A percentile compares a stretch with the other conserved stretches of the same genome.
Evolutionary conservation across 2,888 invertebrate species (phyloP).

Genomic region (Ophioninae sp.): DNA sequence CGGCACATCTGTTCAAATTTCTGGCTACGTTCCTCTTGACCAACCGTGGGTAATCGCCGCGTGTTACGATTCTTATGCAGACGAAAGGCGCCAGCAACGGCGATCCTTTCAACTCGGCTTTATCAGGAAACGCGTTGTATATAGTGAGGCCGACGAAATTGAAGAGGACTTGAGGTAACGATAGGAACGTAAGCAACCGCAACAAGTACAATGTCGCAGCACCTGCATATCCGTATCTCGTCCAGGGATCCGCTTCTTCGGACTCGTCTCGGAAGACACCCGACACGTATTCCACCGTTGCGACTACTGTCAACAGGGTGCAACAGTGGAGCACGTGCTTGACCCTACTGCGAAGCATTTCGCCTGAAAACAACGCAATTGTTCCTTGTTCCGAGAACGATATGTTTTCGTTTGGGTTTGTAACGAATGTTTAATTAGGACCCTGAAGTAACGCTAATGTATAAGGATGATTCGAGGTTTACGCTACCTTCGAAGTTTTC

Average conservation of each 20-base stretch:
- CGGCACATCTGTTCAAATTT: slow-evolving; percentile 93
- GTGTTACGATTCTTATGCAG: slow-evolving; percentile 95
- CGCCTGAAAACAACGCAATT: slow-evolving; percentile 65
- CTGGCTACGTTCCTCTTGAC: slow-evolving; percentile 93
- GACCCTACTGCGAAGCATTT: slow-evolving; percentile 85
- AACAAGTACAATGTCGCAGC: slow-evolving; percentile 89
- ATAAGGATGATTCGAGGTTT: not conserved
- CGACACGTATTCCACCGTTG: slow-evolving; percentile 85
- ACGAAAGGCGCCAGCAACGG: slow-evolving; percentile 96
- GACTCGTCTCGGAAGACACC: slow-evolving; percentile 75
- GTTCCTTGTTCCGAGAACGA: not conserved
- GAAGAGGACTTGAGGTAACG: slow-evolving; percentile 94
- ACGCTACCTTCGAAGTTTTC: not conserved
- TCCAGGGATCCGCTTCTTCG: slow-evolving; percentile 90
- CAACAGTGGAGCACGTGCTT: slow-evolving; percentile 92
- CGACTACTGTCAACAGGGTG: slow-evolving; percentile 88
- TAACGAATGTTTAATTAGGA: too few species aligned
- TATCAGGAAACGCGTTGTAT: slow-evolving; percentile 97
- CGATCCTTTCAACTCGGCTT: slow-evolving; percentile 93
- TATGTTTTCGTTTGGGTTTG: not conserved
- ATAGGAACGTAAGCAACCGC: slow-evolving; percentile 91
- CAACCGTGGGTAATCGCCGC: slow-evolving; percentile 96
- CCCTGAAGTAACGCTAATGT: too few species aligned
- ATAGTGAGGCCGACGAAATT: slow-evolving; percentile 93
- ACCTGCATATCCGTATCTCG: slow-evolving; percentile 89